Conservation (phyloP, 2,797 vertebrate species). For the Loris lydekkerianus region DNA sequence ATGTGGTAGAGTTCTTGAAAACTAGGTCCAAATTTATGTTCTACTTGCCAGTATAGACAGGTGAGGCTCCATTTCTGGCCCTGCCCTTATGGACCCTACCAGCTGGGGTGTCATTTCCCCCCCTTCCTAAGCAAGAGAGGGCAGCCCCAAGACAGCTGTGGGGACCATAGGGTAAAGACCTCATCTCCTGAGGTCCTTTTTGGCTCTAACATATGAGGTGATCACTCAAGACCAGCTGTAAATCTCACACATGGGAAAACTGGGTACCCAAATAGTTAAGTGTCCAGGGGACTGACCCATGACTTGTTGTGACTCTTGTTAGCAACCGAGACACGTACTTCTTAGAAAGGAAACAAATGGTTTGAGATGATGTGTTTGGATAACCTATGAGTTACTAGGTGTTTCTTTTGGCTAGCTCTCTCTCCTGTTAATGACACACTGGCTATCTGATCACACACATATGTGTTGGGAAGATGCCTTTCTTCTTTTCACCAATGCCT, state of each 20-base stretch:
- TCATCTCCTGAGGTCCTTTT: not conserved
- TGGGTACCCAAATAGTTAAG: not conserved
- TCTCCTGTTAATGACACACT: not conserved
- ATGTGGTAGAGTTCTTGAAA: not conserved
- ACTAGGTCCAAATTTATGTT: not conserved
- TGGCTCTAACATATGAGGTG: not conserved
- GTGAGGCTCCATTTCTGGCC: not conserved
- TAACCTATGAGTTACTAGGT: not conserved
- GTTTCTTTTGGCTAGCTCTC: not conserved
- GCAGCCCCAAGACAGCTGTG: not conserved
- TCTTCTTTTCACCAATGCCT: not conserved
- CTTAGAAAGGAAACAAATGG: slow-evolving; percentile 44
- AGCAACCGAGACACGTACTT: not conserved
- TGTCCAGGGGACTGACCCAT: not conserved
- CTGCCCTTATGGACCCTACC: not conserved
- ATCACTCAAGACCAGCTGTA: not conserved
- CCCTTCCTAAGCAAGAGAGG: not conserved
- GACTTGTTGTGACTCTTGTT: not conserved
- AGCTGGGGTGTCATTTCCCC: not conserved
- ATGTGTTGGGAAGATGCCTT: not conserved
- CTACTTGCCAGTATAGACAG: not conserved
- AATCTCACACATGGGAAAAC: not conserved
- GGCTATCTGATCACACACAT: not conserved
- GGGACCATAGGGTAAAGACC: not conserved
- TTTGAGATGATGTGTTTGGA: slow-evolving; percentile 42